phyloP scores from a whole-genome alignment of 2,797 vertebrate genomes.

The Galago senegalensis region DNA sequence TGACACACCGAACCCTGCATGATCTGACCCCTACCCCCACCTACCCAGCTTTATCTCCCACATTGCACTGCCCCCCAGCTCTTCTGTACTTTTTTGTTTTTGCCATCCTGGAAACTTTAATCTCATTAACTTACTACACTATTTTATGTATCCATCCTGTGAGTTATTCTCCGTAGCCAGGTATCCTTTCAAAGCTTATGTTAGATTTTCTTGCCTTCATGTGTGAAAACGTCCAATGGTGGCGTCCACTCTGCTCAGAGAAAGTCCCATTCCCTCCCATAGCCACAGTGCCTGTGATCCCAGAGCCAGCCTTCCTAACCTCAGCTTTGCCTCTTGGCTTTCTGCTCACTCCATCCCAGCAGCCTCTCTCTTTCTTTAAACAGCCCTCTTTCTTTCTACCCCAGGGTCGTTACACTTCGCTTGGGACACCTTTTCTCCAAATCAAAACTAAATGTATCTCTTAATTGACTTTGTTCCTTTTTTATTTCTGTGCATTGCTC shows the following conservation, averaged over 20 bases:
- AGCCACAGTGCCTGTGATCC: background rate
- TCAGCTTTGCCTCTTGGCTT: background rate
- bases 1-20: background rate
- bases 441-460: background rate
- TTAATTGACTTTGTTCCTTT: background rate
- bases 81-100: background rate
- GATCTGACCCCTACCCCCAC: background rate
- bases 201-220: background rate
- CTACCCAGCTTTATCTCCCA: background rate
- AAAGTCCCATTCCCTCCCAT: background rate
- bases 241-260: background rate
- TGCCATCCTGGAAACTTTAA: background rate
- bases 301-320: background rate
- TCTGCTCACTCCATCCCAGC: accelerated
- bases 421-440: background rate
- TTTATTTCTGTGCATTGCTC: background rate
- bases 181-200: background rate
- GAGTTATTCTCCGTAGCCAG: background rate
- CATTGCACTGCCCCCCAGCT: background rate
- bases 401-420: background rate
- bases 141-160: background rate
- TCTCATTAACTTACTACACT: background rate
- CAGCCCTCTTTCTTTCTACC: background rate
- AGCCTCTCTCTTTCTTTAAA: background rate
- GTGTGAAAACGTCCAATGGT: background rate